These are phyloP conservation scores for Neoniphon sammara DNA, from an alignment of 2,797 vertebrate species.

Conservation along the genomic window DNA sequence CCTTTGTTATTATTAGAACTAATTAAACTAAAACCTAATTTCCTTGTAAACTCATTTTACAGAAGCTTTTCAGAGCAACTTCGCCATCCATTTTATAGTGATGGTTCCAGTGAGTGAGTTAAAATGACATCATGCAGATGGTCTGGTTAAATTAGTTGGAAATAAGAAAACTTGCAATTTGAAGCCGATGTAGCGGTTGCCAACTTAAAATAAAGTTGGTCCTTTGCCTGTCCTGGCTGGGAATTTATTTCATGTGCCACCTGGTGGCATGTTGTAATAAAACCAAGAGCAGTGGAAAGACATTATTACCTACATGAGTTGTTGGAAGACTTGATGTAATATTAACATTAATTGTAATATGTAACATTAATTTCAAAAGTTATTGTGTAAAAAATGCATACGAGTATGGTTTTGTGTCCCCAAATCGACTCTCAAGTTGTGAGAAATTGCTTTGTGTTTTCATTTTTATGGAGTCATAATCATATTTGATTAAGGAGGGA, in stretches of 20 bases:
- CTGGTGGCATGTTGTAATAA: slow-evolving; percentile 57
- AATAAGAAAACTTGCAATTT: slow-evolving; percentile 57
- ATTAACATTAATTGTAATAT: slow-evolving; percentile 47
- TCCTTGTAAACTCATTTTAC: slow-evolving; percentile 64
- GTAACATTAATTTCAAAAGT: slow-evolving; percentile 54
- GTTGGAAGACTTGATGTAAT: slow-evolving; percentile 31
- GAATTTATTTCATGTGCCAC: slow-evolving; percentile 55
- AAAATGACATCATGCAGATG: slow-evolving; percentile 77
- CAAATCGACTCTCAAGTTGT: slow-evolving; percentile 69
- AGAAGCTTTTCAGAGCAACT: slow-evolving; percentile 42
- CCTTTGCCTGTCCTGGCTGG: slow-evolving; percentile 43
- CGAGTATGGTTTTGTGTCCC: slow-evolving; percentile 55
- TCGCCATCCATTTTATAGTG: slow-evolving; percentile 63
- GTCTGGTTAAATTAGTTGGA: slow-evolving; percentile 69
- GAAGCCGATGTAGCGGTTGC: slow-evolving; percentile 50
- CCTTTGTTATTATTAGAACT: slow-evolving; percentile 78
- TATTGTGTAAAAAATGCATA: slow-evolving; percentile 58
- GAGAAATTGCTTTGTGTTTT: slow-evolving; percentile 73
- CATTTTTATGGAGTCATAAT: slow-evolving; percentile 78
- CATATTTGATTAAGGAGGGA: slow-evolving; percentile 80
- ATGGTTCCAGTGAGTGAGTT: slow-evolving; percentile 72
- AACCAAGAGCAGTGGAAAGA: slow-evolving; percentile 12
- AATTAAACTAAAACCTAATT: slow-evolving; percentile 79
- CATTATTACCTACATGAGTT: background rate
- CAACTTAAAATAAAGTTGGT: slow-evolving; percentile 43